Evolutionary conservation across 2,113 vertebrate species (phyloP).

Genomic region (Grallaria varia): DNA sequence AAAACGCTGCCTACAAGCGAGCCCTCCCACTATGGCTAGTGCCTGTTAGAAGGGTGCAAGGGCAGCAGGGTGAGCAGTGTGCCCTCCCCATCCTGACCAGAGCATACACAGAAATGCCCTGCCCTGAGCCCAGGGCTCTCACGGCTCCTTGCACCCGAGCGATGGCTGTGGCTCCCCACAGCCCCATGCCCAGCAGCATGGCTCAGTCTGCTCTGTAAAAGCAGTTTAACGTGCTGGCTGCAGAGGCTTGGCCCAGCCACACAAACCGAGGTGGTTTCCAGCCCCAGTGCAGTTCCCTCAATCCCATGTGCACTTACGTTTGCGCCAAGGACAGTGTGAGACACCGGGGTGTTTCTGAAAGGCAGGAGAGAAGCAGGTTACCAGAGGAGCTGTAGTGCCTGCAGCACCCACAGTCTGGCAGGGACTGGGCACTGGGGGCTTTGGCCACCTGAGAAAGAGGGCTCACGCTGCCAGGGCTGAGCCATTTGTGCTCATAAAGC

Average conservation of each 20-base stretch:
- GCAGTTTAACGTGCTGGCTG: not conserved
- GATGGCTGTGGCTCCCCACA: not conserved
- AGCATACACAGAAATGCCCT: not conserved
- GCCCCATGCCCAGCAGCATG: not conserved
- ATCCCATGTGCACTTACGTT: slow-evolving; percentile 69
- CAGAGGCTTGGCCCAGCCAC: not conserved
- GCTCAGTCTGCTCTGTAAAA: not conserved
- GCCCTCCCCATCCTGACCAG: not conserved
- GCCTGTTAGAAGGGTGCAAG: not conserved
- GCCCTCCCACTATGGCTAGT: not conserved
- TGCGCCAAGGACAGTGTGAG: slow-evolving; percentile 77
- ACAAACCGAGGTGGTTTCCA: not conserved
- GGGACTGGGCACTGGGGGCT: not conserved
- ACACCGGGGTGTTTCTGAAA: slow-evolving; percentile 77
- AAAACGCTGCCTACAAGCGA: not conserved
- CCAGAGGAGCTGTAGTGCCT: not conserved
- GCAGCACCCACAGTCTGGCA: not conserved
- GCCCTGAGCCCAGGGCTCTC: not conserved
- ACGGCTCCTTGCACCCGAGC: rapidly evolving
- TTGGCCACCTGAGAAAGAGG: not conserved
- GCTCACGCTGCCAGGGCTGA: not conserved
- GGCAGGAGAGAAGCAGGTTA: slow-evolving; percentile 65
- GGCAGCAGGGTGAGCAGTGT: not conserved
- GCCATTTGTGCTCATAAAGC: not conserved
- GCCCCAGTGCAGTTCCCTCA: not conserved